Evolutionary conservation across 2,113 vertebrate genomes (phyloP), one percentile per base, ranked within the genome.

Genomic region (Rhinoptilus africanus): DNA sequence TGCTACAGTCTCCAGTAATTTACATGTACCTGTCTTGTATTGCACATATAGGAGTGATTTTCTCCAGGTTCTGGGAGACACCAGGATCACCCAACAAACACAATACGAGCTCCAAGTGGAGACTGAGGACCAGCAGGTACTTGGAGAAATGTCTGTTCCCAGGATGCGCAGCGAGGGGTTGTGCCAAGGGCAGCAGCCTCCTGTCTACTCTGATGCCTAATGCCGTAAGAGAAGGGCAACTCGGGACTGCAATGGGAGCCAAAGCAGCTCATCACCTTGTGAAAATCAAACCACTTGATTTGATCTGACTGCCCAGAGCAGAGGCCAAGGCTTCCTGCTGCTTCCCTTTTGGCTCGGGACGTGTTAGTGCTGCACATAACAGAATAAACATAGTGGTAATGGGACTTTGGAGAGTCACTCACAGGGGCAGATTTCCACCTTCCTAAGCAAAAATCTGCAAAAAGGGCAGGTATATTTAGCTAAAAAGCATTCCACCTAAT

Each of bases 261-360:
- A 87, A 28, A 85, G n/a, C 50, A 88, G 43, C 50, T 76, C 41
- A 86, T 90, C 85, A 85, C 67, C 78, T 89, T 82, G 73, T 69
- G 83, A 91, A 87, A 86, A 93, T 72, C 57, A 75, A 67, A 22
- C 21, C 4, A 1, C 35, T n/a, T 59, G 79, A 92, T 94, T 41
- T 67, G 53, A 69, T 83, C 71, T 84, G 94, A 92, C 90, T 85
- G 73, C 67, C 89, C 81, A 82, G 94, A 85, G 63, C 89, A 90
- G 71, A 88, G 93, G 92, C 90, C 74, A 9, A 3, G 13, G 35
- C 59, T 69, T 85, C 86, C 92, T 64, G 56, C 92, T 88, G 89
- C 83, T 95, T 94, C 51, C 41, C 84, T 86, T 88, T 82, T 50
- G 72, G 67, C 79, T 81, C 3, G 0, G 84, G 57, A 69, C 12